phyloP scores from a whole-genome alignment of 2,888 invertebrate genomes.

The Apantesis nais region DNA sequence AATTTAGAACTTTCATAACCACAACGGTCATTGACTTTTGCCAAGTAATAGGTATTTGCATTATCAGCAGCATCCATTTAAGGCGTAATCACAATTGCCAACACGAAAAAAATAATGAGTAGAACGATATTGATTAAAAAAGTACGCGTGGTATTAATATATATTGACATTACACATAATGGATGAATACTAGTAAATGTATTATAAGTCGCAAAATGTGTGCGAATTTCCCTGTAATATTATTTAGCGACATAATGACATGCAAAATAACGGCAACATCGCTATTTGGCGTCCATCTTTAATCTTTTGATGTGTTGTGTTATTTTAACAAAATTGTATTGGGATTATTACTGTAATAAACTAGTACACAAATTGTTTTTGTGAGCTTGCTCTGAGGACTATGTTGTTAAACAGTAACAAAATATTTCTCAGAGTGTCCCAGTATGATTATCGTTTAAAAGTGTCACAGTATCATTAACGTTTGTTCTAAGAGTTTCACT shows the following conservation, averaged over 20 bases:
- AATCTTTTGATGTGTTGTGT: conserved; percentile 82
- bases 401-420: conserved; percentile 51
- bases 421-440: conserved; percentile 52
- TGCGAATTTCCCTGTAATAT: background rate
- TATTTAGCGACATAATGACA: conserved; percentile 48
- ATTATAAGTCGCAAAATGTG: background rate
- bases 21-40: conserved; percentile 46
- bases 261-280: conserved; percentile 71
- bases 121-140: background rate
- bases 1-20: conserved; percentile 39
- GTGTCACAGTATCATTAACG: conserved; percentile 81
- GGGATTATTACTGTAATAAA: conserved; percentile 50
- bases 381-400: conserved; percentile 43
- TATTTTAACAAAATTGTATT: conserved; percentile 72
- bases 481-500: conserved; percentile 80
- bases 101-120: conserved; percentile 24
- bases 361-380: conserved; percentile 36
- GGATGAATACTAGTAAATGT: background rate
- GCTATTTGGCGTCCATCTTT: conserved; percentile 85
- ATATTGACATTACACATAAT: background rate
- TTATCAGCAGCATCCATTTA: conserved; percentile 49
- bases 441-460: conserved; percentile 60
- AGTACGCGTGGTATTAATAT: background rate
- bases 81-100: conserved; percentile 34
- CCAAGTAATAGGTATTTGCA: conserved; percentile 50